Evolutionary conservation across 2,797 vertebrate species (phyloP).

Genomic region (Periophthalmus magnuspinnatus): DNA sequence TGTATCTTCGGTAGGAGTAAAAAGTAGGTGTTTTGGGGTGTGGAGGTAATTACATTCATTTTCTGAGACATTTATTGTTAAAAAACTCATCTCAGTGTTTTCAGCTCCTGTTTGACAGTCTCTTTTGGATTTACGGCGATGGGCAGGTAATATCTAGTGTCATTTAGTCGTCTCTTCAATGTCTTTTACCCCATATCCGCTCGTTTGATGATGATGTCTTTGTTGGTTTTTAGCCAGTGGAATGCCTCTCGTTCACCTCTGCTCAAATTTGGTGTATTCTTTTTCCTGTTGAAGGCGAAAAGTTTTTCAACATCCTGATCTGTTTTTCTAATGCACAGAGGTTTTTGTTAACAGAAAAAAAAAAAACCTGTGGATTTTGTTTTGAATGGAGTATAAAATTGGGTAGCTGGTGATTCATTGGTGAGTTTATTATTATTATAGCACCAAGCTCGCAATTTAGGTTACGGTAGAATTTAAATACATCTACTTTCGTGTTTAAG

Average conservation of each 20-base stretch:
- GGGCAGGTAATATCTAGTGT: too few relatives aligned
- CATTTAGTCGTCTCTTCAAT: too few relatives aligned
- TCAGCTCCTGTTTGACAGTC: too few relatives aligned
- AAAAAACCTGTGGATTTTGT: background rate
- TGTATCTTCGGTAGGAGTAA: too few relatives aligned
- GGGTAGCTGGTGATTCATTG: background rate
- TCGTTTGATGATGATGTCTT: too few relatives aligned
- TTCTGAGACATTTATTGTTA: too few relatives aligned
- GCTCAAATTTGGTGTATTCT: background rate
- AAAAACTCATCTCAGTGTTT: too few relatives aligned
- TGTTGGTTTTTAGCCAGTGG: background rate
- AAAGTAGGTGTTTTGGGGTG: too few relatives aligned
- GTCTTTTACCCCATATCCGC: too few relatives aligned
- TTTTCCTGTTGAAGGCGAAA: background rate
- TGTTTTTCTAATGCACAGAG: too few relatives aligned
- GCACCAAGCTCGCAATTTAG: background rate
- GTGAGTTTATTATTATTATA: background rate
- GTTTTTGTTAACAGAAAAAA: background rate
- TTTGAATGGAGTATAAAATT: background rate
- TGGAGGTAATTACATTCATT: too few relatives aligned
- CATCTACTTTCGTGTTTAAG: background rate
- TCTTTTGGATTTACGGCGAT: too few relatives aligned
- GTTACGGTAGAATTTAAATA: background rate
- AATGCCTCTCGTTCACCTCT: background rate
- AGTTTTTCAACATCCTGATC: background rate